A percentile compares a stretch with the other conserved stretches of the same genome.
Conservation (phyloP, 92 coral and sea anemone genomes). For the Porites divaricata region DNA sequence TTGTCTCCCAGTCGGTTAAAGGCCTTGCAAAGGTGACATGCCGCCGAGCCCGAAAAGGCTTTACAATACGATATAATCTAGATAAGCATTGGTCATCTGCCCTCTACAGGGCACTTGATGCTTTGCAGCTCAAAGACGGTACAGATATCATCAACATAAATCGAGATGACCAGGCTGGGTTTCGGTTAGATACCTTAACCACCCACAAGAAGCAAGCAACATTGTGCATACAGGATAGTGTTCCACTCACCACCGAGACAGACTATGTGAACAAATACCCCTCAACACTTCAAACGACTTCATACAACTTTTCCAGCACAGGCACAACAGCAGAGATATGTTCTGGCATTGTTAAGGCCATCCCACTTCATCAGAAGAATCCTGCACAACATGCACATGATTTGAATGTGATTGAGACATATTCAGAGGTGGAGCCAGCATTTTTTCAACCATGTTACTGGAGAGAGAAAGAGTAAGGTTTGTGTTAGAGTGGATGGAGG, state of each 20-base stretch:
- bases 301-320: conserved; percentile 45
- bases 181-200: conserved; percentile 59
- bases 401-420: conserved; percentile 26
- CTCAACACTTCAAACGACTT: conserved; percentile 46
- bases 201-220: conserved; percentile 62
- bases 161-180: conserved; percentile 75
- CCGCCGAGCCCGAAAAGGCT: conserved; percentile 63
- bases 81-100: conserved; percentile 65
- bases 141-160: conserved; percentile 49
- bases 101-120: conserved; percentile 54
- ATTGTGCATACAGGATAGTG: conserved; percentile 34
- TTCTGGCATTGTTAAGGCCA: conserved; percentile 67
- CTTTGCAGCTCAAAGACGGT: conserved; percentile 66
- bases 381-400: conserved; percentile 64
- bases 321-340: conserved; percentile 56
- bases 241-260: conserved; percentile 54
- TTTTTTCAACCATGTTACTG: conserved; percentile 39
- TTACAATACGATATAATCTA: conserved; percentile 56
- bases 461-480: conserved; percentile 27
- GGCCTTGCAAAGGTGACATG: conserved; percentile 64
- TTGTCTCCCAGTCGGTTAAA: conserved; percentile 48
- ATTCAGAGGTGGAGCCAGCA: conserved; percentile 26
- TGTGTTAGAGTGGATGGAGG: conserved; percentile 55
- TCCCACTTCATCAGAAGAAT: conserved; percentile 42
- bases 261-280: conserved; percentile 65